Evolutionary conservation across 2,888 invertebrate genomes (phyloP).

Genomic region (Pollenia labialis): DNA sequence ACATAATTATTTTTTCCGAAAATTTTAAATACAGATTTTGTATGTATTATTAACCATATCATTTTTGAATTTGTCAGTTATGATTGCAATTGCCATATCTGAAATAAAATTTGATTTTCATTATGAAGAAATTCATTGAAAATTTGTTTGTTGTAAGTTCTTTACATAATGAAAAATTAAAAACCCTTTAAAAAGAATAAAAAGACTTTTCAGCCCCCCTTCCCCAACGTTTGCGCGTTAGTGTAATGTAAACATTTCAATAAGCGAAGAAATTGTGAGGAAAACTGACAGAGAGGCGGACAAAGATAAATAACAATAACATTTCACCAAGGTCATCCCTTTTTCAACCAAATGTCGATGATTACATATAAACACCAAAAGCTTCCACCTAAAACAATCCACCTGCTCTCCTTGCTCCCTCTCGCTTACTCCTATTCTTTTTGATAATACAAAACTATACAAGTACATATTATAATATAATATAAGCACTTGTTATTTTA

Average conservation of each 20-base stretch:
- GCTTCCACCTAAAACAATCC: background rate
- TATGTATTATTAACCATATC: too few relatives aligned
- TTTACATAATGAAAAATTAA: too few relatives aligned
- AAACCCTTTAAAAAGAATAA: too few relatives aligned
- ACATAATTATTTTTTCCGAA: too few relatives aligned
- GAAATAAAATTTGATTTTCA: too few relatives aligned
- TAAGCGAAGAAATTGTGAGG: background rate
- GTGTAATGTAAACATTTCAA: background rate
- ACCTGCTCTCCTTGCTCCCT: background rate
- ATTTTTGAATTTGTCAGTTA: too few relatives aligned
- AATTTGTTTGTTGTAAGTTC: too few relatives aligned
- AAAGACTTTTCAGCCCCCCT: background rate
- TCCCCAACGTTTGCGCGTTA: background rate
- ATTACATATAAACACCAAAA: slow-evolving; percentile 12
- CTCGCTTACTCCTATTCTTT: background rate
- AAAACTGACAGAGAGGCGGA: background rate
- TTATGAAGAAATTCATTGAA: too few relatives aligned
- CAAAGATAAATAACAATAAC: slow-evolving; percentile 36
- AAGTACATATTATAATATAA: background rate
- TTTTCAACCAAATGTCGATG: slow-evolving; percentile 19
- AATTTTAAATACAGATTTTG: too few relatives aligned
- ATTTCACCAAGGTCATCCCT: slow-evolving; percentile 61
- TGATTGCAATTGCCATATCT: too few relatives aligned
- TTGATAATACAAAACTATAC: background rate
- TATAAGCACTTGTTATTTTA: background rate